Percentiles rank a stretch among this genome's conserved stretches.
These are phyloP conservation scores for Meiosimyza decipiens DNA, from an alignment of 2,888 invertebrate genomes.

Conservation along the genomic window DNA sequence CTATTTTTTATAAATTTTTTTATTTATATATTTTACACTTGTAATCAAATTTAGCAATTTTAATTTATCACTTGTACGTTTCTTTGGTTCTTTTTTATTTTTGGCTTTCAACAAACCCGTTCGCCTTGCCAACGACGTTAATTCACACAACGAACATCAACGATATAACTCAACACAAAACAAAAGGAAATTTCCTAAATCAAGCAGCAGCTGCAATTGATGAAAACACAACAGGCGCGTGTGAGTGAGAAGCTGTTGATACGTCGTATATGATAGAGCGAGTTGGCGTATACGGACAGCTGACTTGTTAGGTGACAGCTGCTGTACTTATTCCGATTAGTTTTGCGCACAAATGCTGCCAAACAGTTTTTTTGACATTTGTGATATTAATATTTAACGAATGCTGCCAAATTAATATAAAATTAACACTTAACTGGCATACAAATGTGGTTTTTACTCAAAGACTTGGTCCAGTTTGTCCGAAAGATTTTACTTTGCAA, in stretches of 20 bases:
- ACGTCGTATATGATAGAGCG: background rate
- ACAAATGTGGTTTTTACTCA: no score
- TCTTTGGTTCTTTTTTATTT: background rate
- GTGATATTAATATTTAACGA: no score
- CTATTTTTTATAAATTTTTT: background rate
- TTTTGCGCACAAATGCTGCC: no score
- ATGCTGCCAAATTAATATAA: no score
- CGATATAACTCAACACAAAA: conserved; percentile 6
- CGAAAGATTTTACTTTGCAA: no score
- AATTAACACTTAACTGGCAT: no score
- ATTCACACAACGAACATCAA: conserved; percentile 8
- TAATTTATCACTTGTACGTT: conserved; percentile 7
- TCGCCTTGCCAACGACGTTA: background rate
- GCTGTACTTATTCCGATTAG: background rate
- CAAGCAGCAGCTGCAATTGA: conserved; percentile 2
- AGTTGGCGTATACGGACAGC: conserved; percentile 5
- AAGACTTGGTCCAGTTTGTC: no score
- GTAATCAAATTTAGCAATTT: background rate
- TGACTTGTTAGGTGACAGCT: conserved; percentile 17
- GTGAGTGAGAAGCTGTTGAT: background rate
- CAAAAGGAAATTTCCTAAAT: background rate
- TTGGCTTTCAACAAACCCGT: background rate
- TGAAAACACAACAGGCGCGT: background rate
- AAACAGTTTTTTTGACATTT: no score
- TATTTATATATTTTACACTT: background rate